A percentile compares a stretch with the other conserved stretches of the same genome.
These are phyloP conservation scores for Drosophila santomea DNA, from an alignment of 1,140 invertebrate genomes.

Conservation along the genomic window DNA sequence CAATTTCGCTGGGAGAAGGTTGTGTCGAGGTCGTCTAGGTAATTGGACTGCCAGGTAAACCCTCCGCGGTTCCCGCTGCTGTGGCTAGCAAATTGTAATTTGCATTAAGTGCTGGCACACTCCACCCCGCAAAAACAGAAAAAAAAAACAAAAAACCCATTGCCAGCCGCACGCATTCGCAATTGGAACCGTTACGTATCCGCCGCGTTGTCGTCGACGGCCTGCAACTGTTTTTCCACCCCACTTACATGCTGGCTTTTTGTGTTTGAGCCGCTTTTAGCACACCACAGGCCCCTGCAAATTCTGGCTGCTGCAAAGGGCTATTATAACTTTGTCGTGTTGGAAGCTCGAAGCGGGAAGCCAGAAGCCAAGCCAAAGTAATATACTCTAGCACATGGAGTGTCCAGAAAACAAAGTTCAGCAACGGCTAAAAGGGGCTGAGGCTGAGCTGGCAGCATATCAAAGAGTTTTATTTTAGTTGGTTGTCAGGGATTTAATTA, in stretches of 20 bases:
- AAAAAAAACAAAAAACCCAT: neutral
- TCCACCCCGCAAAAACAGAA: neutral
- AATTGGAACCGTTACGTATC: constrained; percentile 46
- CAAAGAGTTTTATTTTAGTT: constrained; percentile 52
- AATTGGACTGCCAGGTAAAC: constrained; percentile 44
- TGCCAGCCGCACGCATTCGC: constrained; percentile 25
- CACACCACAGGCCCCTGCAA: neutral
- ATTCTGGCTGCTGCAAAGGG: constrained; percentile 51
- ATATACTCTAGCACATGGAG: constrained; percentile 58
- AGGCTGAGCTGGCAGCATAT: constrained; percentile 9
- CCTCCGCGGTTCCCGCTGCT: constrained; percentile 12
- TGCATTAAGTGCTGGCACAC: constrained; percentile 77
- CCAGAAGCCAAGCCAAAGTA: constrained; percentile 56
- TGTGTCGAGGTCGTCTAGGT: constrained; percentile 66
- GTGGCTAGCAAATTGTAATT: constrained; percentile 73
- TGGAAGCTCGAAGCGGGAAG: constrained; percentile 18
- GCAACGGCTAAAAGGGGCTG: neutral
- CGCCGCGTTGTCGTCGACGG: constrained; percentile 29
- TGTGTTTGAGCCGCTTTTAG: constrained; percentile 30
- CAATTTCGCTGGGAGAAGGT: constrained; percentile 30
- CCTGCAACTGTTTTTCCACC: constrained; percentile 9
- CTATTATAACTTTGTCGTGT: constrained; percentile 78
- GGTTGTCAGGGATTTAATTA: constrained; percentile 51
- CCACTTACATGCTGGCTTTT: constrained; percentile 10
- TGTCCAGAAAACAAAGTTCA: constrained; percentile 54